Percentiles rank a stretch among this genome's conserved stretches.
Conservation (phyloP, 2,888 invertebrate species). For the Apamea anceps region DNA sequence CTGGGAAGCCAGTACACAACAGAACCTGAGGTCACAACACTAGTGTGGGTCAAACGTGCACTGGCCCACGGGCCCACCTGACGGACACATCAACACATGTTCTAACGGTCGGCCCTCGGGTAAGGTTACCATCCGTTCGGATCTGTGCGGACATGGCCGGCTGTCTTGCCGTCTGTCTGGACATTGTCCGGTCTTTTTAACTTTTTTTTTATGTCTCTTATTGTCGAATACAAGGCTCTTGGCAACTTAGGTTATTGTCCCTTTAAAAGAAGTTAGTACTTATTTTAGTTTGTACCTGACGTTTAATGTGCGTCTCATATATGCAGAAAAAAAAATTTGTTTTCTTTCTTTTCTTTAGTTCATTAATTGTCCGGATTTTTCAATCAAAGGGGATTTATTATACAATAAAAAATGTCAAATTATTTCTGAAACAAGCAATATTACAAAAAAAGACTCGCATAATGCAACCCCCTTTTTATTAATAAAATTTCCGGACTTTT, state of each 20-base stretch:
- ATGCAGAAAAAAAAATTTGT: neutral
- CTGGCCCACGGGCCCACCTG: conserved; percentile 60
- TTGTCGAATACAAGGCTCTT: neutral
- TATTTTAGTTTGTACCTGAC: neutral
- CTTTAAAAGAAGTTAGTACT: neutral
- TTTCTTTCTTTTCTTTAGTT: too few species aligned
- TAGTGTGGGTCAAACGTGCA: conserved; percentile 61
- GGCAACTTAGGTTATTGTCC: neutral
- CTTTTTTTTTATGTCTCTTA: neutral
- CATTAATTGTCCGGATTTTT: too few species aligned
- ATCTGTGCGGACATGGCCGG: too few species aligned
- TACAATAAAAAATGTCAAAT: too few species aligned
- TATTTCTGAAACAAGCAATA: too few species aligned
- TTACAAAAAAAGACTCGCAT: too few species aligned
- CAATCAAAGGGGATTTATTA: too few species aligned
- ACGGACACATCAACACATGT: conserved; percentile 64
- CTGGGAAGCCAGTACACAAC: conserved; percentile 25
- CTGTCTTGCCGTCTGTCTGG: too few species aligned
- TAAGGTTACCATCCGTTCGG: neutral
- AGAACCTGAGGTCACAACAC: conserved; percentile 44
- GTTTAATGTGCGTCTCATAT: neutral
- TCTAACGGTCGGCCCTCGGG: conserved; percentile 68
- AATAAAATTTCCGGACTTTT: too few species aligned
- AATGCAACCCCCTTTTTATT: too few species aligned
- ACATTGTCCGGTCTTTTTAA: neutral